Percentiles rank a stretch among this genome's conserved stretches.
Evolutionary conservation across 2,113 vertebrate species (phyloP).

Genomic region (Uropsilus gracilis): DNA sequence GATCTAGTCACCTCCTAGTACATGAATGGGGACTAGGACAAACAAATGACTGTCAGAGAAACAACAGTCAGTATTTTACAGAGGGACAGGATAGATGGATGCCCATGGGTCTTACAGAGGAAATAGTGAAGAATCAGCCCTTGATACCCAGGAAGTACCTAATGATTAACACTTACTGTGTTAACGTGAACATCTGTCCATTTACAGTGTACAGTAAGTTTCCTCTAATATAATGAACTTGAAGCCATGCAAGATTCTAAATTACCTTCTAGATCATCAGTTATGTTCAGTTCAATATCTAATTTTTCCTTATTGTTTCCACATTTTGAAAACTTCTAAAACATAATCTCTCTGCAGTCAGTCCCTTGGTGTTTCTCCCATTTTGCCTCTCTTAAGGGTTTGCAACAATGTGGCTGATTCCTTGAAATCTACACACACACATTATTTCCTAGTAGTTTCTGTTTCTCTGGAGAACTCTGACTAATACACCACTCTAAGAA

Average conservation of each 20-base stretch:
- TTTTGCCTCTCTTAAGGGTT: not conserved
- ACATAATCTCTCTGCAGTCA: not conserved
- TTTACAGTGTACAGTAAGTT: not conserved
- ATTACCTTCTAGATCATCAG: not conserved
- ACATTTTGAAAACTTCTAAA: not conserved
- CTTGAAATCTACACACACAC: not conserved
- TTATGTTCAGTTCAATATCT: not conserved
- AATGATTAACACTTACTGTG: not conserved
- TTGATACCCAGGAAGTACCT: not conserved
- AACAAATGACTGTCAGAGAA: not conserved
- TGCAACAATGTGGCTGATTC: not conserved
- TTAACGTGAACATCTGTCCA: not conserved
- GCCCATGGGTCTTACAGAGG: fast-evolving
- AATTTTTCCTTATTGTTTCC: not conserved
- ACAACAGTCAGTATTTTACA: too few relatives aligned
- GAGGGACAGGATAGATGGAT: fast-evolving
- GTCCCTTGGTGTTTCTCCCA: not conserved
- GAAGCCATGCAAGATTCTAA: not conserved
- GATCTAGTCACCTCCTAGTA: not conserved
- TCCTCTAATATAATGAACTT: not conserved
- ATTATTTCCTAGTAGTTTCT: not conserved
- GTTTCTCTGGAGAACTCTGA: not conserved
- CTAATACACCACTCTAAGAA: not conserved
- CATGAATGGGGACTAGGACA: not conserved
- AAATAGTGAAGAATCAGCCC: not conserved